Conservation (phyloP, 2,113 vertebrate species). For the Propithecus coquereli region DNA sequence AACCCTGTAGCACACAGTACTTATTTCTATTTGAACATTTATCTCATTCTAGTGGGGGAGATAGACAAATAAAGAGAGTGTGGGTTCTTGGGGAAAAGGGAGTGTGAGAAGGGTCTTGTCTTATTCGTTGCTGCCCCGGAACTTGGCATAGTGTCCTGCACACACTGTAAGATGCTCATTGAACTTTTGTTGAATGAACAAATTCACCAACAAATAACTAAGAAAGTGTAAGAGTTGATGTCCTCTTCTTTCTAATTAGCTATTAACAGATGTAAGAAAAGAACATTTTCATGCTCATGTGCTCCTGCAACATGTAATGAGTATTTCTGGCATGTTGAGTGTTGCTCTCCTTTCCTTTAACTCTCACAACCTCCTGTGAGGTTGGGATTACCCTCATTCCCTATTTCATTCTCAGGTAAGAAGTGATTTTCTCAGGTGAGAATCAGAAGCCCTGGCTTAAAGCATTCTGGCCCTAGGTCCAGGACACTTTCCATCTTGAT, state of each 20-base stretch:
- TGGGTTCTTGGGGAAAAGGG: neutral
- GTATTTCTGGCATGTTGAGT: neutral
- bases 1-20: neutral
- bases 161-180: neutral
- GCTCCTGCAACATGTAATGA: neutral
- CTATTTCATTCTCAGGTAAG: neutral
- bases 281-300: neutral
- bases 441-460: neutral
- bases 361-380: neutral
- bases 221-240: neutral
- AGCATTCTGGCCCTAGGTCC: neutral
- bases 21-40: neutral
- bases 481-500: neutral
- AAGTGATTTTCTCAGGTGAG: neutral
- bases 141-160: neutral
- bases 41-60: neutral
- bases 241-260: neutral
- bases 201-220: neutral
- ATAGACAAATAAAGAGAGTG: neutral
- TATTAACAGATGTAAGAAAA: neutral
- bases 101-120: neutral
- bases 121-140: neutral
- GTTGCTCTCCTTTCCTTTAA: neutral
- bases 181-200: neutral
- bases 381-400: neutral